phyloP scores from a whole-genome alignment of 2,888 invertebrate species.

The Oligia fasciuncula region DNA sequence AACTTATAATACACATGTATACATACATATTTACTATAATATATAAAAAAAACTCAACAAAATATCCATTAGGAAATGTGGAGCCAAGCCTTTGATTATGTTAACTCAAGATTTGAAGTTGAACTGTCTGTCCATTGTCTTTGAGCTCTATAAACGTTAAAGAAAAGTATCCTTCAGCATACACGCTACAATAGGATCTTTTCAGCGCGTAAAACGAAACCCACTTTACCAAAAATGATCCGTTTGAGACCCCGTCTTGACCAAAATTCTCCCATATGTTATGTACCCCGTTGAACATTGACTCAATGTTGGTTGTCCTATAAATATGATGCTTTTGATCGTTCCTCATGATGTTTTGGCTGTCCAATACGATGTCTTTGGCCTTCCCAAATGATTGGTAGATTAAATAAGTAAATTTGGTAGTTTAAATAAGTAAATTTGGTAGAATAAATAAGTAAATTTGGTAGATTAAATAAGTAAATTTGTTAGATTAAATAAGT shows the following conservation, averaged over 20 bases:
- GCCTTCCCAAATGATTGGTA: neutral
- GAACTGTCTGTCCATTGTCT: neutral
- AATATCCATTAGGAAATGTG: neutral
- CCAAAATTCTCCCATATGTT: neutral
- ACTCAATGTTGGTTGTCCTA: neutral
- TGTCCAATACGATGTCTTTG: neutral
- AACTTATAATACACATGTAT: too few relatives aligned
- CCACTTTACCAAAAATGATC: neutral
- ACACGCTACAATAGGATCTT: neutral
- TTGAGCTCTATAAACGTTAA: neutral
- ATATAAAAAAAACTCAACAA: neutral
- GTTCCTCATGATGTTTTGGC: neutral
- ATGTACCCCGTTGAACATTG: too few relatives aligned
- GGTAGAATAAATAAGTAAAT: too few relatives aligned
- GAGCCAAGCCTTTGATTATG: neutral
- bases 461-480: slow-evolving; percentile 60
- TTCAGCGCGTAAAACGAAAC: neutral
- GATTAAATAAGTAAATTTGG: too few relatives aligned
- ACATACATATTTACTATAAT: too few relatives aligned
- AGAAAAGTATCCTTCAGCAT: neutral
- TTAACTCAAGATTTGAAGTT: neutral
- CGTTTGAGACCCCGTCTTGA: neutral
- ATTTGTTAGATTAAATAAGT: slow-evolving; percentile 66
- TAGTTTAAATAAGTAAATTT: too few relatives aligned
- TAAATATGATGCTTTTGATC: neutral